Evolutionary conservation across 2,797 vertebrate species (phyloP), one percentile per base, ranked within the genome.

Genomic region (Sebastes glaucus): DNA sequence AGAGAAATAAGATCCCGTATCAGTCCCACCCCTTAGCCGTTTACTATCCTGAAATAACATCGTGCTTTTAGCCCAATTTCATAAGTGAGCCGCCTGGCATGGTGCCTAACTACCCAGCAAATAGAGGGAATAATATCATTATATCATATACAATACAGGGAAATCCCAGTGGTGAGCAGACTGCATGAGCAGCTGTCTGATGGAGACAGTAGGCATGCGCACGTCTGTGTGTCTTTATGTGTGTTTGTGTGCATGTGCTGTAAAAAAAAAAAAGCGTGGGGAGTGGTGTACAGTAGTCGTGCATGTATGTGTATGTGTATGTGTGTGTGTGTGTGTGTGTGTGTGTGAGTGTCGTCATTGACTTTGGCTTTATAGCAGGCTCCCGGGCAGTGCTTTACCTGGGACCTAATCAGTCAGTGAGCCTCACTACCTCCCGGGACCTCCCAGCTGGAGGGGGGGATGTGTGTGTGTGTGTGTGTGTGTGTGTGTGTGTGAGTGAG

Each of bases 381-480:
- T 97, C 95, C 96, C 92, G 93, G 96, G 88, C 95, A 96, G 93
- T 94, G 92, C 97, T 97, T 97, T 97, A 95, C 94, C 95, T 96
- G 79, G 93, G 95, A 96, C 95, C 93, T 97, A 97, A 98, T 98
- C 96, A 97, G 95, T 96, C 96, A 97, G 96, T 94, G 94, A 91
- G 88, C 94, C 95, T 90, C 94, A 92, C 87, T 91, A 91, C 94
- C 95, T 94, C 93, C 90, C 82, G 92, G 94, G 95, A 96, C 95
- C 94, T 87, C 94, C 90, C 94, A 93, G 97, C 94, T 96, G 96
- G 93, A 94, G 94, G 95, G 91, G 84, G 70, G 82, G 61, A 68
- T 59, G 46, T 81, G 69, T 71, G 53, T 25, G 32, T 60, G 61
- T 71, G 83, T 77, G 76, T 74, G 67, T 61, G 71, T 71, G 71